Conservation (phyloP, 2,888 invertebrate species). For the Myathropa florea region DNA sequence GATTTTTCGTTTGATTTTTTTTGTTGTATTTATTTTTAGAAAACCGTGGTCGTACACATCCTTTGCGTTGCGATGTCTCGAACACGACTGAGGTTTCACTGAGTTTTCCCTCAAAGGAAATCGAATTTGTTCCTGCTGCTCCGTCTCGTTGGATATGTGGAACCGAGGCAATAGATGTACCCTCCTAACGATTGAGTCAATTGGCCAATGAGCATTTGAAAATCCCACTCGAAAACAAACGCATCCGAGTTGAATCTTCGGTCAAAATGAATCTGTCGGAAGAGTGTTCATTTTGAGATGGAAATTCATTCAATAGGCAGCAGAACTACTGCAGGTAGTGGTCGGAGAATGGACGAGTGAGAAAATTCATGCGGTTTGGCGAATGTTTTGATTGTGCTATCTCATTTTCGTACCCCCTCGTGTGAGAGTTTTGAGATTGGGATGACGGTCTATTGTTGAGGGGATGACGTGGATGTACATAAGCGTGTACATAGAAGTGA, state of each 20-base stretch:
- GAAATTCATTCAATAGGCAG: constrained; percentile 17
- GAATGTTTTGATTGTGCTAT: constrained; percentile 8
- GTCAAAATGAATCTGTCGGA: not conserved
- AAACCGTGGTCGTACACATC: constrained; percentile 53
- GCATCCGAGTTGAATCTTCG: constrained; percentile 18
- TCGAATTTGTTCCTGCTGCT: constrained; percentile 55
- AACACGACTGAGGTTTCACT: constrained; percentile 62
- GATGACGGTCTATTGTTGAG: not conserved
- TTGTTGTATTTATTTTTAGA: not conserved
- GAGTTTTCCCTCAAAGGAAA: constrained; percentile 63
- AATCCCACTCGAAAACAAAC: constrained; percentile 42
- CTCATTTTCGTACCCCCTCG: not conserved
- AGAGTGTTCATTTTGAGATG: not conserved
- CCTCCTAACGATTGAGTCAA: constrained; percentile 38
- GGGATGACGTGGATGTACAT: not conserved
- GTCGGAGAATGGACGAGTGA: constrained; percentile 8
- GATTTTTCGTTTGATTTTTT: not conserved
- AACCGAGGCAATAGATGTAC: constrained; percentile 16
- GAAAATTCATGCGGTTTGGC: not conserved
- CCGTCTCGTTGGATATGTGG: constrained; percentile 20
- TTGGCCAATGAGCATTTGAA: constrained; percentile 62
- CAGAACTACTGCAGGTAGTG: constrained; percentile 38
- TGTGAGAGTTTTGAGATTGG: not conserved
- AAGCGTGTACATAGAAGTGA: not conserved
- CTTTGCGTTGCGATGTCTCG: constrained; percentile 62